Conservation (phyloP, 2,797 vertebrate genomes). For the Alcedo atthis region DNA sequence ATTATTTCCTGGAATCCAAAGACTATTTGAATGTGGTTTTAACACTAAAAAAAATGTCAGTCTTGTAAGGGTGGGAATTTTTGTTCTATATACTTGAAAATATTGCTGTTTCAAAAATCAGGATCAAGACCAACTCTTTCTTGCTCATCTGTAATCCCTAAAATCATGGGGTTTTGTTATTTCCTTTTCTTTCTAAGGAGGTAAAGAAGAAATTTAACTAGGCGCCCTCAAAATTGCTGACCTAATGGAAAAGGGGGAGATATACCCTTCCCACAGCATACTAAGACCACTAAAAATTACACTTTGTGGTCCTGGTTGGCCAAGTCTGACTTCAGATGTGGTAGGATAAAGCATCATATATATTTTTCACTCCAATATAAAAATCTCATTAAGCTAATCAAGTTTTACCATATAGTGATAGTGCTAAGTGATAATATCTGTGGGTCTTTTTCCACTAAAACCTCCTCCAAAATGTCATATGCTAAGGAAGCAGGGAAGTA, state of each 20-base stretch:
- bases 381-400: neutral
- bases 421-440: neutral
- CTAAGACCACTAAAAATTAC: neutral
- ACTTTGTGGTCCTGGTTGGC: neutral
- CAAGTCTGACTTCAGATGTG: neutral
- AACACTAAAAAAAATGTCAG: neutral
- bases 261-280: neutral
- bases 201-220: neutral
- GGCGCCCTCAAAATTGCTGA: neutral
- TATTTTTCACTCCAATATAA: neutral
- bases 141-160: neutral
- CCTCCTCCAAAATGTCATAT: neutral
- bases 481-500: neutral
- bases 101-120: neutral
- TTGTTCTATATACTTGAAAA: neutral
- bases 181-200: neutral
- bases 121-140: neutral
- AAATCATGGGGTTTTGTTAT: neutral
- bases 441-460: neutral
- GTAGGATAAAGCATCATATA: fast-evolving
- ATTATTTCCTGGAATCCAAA: neutral
- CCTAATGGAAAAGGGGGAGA: neutral
- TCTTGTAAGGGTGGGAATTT: neutral
- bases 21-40: neutral
- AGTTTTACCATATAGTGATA: neutral